A percentile compares a stretch with the other conserved stretches of the same genome.
These are phyloP conservation scores for Luehdorfia chinensis DNA, from an alignment of 1,140 invertebrate species.

Conservation along the genomic window DNA sequence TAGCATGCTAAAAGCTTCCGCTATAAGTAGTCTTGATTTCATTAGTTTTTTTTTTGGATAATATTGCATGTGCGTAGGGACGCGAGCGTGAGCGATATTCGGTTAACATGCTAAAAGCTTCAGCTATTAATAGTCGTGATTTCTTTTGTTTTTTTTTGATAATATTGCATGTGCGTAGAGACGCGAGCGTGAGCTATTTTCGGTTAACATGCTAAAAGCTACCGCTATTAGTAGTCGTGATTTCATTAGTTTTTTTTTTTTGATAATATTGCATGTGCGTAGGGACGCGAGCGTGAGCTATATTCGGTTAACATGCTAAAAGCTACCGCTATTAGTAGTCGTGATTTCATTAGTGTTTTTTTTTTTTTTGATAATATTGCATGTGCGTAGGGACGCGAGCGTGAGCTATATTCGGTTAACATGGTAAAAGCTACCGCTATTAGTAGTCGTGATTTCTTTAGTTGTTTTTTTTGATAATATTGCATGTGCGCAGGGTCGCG, in stretches of 20 bases:
- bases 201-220: background rate
- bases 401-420: background rate
- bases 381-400: background rate
- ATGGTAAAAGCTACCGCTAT: background rate
- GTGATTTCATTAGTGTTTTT: background rate
- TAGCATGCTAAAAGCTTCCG: background rate
- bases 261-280: background rate
- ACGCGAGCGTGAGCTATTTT: background rate
- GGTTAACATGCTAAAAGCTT: background rate
- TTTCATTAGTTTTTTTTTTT: background rate
- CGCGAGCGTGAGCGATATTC: background rate
- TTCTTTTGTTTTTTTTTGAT: background rate
- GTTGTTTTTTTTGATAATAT: background rate
- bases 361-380: background rate
- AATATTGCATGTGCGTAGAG: conserved; percentile 1
- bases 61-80: background rate
- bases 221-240: background rate
- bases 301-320: background rate
- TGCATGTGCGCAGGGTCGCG: background rate
- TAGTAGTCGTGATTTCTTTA: background rate
- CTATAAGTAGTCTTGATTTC: background rate
- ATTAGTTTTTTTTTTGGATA: background rate
- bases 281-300: background rate
- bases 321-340: background rate
- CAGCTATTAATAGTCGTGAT: background rate